Percentiles rank a stretch among this genome's conserved stretches.
These are phyloP conservation scores for Ambastaia sidthimunki DNA, from an alignment of 2,797 vertebrate genomes.

Conservation along the genomic window DNA sequence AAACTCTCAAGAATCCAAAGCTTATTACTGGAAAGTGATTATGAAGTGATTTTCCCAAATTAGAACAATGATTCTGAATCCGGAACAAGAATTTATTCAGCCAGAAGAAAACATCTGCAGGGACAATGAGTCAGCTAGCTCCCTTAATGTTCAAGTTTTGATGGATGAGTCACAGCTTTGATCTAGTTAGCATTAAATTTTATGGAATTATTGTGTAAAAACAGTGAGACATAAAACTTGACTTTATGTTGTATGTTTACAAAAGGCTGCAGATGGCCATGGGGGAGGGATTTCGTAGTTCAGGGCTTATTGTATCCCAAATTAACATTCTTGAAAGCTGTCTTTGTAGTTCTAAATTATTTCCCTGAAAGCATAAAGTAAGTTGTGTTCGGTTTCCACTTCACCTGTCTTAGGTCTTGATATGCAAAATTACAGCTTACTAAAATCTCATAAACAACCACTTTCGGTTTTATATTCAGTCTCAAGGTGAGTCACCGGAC, in stretches of 20 bases:
- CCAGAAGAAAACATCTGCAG: constrained; percentile 30
- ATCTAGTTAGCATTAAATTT: constrained; percentile 26
- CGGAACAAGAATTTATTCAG: constrained; percentile 22
- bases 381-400: constrained; percentile 1
- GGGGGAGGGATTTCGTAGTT: not conserved
- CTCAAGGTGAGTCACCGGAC: not conserved
- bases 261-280: not conserved
- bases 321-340: not conserved
- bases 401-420: constrained; percentile 1
- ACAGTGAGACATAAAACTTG: not conserved
- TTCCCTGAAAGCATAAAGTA: constrained; percentile 25
- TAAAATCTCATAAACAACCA: too few species aligned
- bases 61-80: constrained; percentile 31
- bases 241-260: constrained; percentile 12
- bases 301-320: not conserved
- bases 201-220: constrained; percentile 19
- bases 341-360: not conserved
- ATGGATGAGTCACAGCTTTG: constrained; percentile 31
- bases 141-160: constrained; percentile 36
- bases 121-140: constrained; percentile 21
- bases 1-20: constrained; percentile 33
- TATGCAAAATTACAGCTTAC: constrained; percentile 10
- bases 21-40: constrained; percentile 39
- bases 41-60: constrained; percentile 32
- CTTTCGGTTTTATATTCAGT: not conserved